phyloP scores from a whole-genome alignment of 37 sponge, comb jelly and placozoan species.

The Spongilla lacustris region DNA sequence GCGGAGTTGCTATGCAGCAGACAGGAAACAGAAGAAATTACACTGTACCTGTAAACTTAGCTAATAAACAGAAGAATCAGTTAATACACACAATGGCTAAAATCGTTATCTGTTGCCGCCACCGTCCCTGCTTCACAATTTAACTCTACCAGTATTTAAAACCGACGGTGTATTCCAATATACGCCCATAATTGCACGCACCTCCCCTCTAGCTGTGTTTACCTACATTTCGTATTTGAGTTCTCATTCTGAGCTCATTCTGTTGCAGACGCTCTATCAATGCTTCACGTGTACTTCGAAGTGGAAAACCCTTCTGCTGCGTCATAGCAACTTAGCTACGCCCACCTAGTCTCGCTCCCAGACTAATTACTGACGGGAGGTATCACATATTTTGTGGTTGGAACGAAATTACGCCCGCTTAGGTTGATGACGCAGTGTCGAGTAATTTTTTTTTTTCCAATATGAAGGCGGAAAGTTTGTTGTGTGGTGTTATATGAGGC shows the following conservation, averaged over 20 bases:
- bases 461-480: background rate
- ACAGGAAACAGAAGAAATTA: too few species aligned
- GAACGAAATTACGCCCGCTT: background rate
- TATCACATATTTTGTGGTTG: background rate
- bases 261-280: conserved; percentile 27
- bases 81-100: too few species aligned
- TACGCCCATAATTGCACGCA: too few species aligned
- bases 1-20: too few species aligned
- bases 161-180: too few species aligned
- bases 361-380: background rate
- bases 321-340: background rate
- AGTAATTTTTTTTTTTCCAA: background rate
- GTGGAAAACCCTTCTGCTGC: too few species aligned
- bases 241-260: conserved; percentile 28
- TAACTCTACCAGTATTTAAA: too few species aligned
- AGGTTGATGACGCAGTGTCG: background rate
- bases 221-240: conserved; percentile 52
- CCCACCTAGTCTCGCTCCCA: background rate
- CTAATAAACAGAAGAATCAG: too few species aligned
- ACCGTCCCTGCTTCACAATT: background rate
- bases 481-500: background rate
- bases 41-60: too few species aligned
- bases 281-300: background rate
- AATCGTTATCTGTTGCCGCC: too few species aligned
- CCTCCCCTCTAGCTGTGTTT: background rate